Base-by-base conservation (phyloP, 1,140 invertebrate species). In the Pseudomyrmex flavicornis region DNA sequence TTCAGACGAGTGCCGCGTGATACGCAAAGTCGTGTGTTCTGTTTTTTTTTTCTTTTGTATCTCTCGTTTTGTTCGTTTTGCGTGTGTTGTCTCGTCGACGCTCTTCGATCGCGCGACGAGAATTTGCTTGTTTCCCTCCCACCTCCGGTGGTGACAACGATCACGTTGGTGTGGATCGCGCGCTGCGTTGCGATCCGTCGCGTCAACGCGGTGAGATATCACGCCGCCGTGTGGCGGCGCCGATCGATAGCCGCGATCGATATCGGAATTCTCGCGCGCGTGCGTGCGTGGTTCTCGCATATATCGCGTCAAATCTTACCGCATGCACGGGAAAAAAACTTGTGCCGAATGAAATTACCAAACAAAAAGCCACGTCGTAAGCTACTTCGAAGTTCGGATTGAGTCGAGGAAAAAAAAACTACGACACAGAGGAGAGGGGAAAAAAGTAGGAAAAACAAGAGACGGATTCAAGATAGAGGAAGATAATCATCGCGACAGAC, bases 321-420 rank as follows among this genome's bases (percentile, higher is more conserved):
- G 56, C 48, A 70, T 17, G 61, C 82, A 77, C 46, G 82, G 85
- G 12, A 13, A 26, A 66, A 20, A 77, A 54, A 88, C 87, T 85
- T 75, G 59, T 48, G 48, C 70, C 61, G 35, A 35, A 80, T 70
- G 66, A 66, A 54, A 50, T n/a, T 35, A 50, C 85, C 62, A 69
- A 83, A 59, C 58, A 75, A 63, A 70, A 65, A 75, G 77, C 61
- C 75, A 70, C 86, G 76, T 61, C 59, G 54, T 69, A 75, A 79
- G 2, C 66, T 56, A 50, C 59, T 69, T 54, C 59, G 50, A 75
- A 65, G 82, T 75, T 86, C 61, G 77, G 58, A 61, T 58, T 46
- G 44, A 61, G 1, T 35, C 79, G 20, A 75, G 13, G 15, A 20
- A 44, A 20, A 54, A 82, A 26, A 26, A 35, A 22, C 15, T 15